Evolutionary conservation across 2,113 vertebrate species (phyloP).

Genomic region (Noturus placidus): DNA sequence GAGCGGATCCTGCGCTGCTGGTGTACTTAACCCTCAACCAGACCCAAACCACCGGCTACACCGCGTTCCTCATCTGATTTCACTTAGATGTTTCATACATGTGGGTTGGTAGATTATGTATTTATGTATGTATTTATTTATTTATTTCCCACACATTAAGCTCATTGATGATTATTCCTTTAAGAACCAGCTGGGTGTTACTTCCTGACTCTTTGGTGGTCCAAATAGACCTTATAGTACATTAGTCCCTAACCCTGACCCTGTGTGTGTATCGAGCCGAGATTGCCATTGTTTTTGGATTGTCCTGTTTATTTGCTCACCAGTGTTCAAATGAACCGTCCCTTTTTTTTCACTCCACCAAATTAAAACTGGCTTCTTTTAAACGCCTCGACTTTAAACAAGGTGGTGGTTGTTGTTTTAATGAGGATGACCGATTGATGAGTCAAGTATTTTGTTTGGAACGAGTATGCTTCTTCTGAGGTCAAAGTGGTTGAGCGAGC

Average conservation of each 20-base stretch:
- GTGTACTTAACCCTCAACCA: neutral
- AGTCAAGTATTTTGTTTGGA: neutral
- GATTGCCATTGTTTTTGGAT: too few species aligned
- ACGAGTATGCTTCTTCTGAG: neutral
- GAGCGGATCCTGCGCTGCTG: neutral
- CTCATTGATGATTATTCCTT: neutral
- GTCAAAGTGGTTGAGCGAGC: neutral
- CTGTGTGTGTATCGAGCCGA: too few species aligned
- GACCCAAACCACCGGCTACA: neutral
- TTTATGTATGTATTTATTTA: too few species aligned
- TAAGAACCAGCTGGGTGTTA: neutral
- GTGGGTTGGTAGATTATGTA: neutral
- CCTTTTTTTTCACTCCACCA: neutral
- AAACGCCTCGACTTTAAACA: neutral
- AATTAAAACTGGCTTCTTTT: neutral
- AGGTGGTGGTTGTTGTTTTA: neutral
- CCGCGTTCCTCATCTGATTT: neutral
- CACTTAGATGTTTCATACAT: neutral
- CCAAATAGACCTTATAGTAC: neutral
- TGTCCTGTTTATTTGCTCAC: neutral
- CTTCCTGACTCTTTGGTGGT: neutral
- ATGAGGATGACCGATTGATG: neutral
- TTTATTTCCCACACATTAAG: neutral
- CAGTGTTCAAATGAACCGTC: slow-evolving; percentile 10
- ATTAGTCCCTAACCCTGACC: neutral